Conservation (phyloP, 2,888 invertebrate species). For the Geophilus truncorum region DNA sequence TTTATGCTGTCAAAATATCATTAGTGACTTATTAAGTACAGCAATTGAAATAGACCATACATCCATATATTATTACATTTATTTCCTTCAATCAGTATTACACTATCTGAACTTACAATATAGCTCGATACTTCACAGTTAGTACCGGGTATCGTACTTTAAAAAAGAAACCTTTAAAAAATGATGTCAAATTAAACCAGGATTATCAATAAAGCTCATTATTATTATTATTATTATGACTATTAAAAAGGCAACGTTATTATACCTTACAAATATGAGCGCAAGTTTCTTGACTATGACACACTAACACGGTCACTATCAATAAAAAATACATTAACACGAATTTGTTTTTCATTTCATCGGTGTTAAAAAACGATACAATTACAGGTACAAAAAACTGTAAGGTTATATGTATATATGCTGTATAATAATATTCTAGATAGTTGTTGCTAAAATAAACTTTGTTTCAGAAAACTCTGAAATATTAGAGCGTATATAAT, state of each 20-base stretch:
- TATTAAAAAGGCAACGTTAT: background rate
- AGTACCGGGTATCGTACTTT: background rate
- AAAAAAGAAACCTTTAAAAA: background rate
- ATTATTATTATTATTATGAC: background rate
- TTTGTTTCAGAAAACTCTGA: constrained; percentile 6
- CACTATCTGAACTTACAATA: background rate
- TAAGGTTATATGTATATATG: too few species aligned
- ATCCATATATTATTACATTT: background rate
- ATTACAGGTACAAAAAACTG: background rate
- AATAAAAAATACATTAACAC: background rate
- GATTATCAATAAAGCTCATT: background rate
- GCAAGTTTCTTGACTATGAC: background rate
- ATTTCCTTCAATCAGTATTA: background rate
- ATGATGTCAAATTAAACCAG: background rate
- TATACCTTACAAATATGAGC: background rate
- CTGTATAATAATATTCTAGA: background rate
- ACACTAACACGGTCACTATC: background rate
- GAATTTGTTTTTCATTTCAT: background rate
- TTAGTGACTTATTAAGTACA: background rate
- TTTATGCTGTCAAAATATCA: background rate
- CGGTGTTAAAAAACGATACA: background rate
- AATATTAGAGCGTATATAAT: background rate
- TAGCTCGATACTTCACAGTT: background rate
- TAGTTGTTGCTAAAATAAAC: background rate
- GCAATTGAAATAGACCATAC: background rate